phyloP scores from a whole-genome alignment of 2,888 invertebrate genomes.

The Blastobasis lacticolella region DNA sequence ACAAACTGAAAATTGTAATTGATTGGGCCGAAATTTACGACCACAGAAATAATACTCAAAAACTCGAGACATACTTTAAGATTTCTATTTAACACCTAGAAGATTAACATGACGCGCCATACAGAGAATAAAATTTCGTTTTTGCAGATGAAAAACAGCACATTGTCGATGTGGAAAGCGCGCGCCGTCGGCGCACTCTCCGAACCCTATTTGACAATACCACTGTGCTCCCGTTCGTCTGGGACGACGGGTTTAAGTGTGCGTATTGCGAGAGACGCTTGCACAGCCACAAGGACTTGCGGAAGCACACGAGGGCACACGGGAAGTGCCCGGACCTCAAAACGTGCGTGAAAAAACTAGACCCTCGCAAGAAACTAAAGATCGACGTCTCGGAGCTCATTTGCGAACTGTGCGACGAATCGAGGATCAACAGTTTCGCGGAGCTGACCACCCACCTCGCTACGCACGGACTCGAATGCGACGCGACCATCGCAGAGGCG shows the following conservation, averaged over 20 bases:
- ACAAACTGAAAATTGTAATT: too few species aligned
- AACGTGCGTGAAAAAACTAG: slow-evolving; percentile 15
- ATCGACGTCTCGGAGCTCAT: slow-evolving; percentile 28
- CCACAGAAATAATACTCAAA: too few species aligned
- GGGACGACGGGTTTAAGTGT: slow-evolving; percentile 30
- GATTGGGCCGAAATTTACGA: too few species aligned
- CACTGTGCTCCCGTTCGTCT: slow-evolving; percentile 32
- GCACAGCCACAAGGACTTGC: slow-evolving; percentile 18
- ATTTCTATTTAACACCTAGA: neutral
- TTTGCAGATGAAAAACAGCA: slow-evolving; percentile 27
- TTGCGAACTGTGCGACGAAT: slow-evolving; percentile 25
- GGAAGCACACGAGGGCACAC: slow-evolving; percentile 29
- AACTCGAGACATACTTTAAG: neutral
- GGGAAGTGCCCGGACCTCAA: slow-evolving; percentile 14
- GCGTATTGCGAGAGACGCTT: slow-evolving; percentile 31
- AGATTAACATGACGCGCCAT: slow-evolving; percentile 12
- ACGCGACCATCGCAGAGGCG: neutral
- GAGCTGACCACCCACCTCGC: slow-evolving; percentile 4
- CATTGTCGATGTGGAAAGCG: slow-evolving; percentile 17
- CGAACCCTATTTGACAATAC: slow-evolving; percentile 34
- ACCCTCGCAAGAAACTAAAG: slow-evolving; percentile 22
- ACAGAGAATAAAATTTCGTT: slow-evolving; percentile 25
- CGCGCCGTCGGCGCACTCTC: slow-evolving; percentile 23
- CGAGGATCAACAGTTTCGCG: neutral
- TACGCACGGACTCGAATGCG: slow-evolving; percentile 6